Conservation (phyloP, 92 coral and sea anemone genomes). For the Zoanthus gigantus region DNA sequence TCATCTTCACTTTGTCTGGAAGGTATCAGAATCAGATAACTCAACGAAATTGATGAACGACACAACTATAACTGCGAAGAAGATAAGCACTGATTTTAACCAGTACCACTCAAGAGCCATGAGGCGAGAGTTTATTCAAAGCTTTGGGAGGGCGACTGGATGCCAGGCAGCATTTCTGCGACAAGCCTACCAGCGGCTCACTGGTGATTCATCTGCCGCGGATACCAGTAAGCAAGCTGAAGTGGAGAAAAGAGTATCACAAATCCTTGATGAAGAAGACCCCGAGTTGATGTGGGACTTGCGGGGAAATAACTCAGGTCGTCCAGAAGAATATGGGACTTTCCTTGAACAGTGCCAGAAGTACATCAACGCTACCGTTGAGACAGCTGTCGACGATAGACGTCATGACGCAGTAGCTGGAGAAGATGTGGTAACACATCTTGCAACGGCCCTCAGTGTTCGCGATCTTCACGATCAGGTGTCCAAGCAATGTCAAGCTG, state of each 20-base stretch:
- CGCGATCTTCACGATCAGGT: constrained; percentile 61
- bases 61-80: background rate
- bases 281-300: constrained; percentile 55
- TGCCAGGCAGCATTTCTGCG: constrained; percentile 60
- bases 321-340: constrained; percentile 41
- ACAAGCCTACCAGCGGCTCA: constrained; percentile 55
- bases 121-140: constrained; percentile 29
- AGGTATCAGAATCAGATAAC: constrained; percentile 45
- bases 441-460: constrained; percentile 66
- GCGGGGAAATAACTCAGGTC: constrained; percentile 43
- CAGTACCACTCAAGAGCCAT: constrained; percentile 53
- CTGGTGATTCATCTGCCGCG: constrained; percentile 53
- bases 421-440: constrained; percentile 46
- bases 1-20: constrained; percentile 49
- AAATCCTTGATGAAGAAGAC: constrained; percentile 64
- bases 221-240: constrained; percentile 42
- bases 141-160: constrained; percentile 61
- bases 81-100: constrained; percentile 40
- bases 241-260: constrained; percentile 50
- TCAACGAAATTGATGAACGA: constrained; percentile 20
- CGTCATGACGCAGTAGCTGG: constrained; percentile 54
- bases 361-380: constrained; percentile 35
- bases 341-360: constrained; percentile 56
- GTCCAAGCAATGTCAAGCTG: constrained; percentile 43
- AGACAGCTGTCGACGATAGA: constrained; percentile 65